phyloP scores from a whole-genome alignment of 2,797 vertebrate genomes.

The Paratrypauchen microcephalus region DNA sequence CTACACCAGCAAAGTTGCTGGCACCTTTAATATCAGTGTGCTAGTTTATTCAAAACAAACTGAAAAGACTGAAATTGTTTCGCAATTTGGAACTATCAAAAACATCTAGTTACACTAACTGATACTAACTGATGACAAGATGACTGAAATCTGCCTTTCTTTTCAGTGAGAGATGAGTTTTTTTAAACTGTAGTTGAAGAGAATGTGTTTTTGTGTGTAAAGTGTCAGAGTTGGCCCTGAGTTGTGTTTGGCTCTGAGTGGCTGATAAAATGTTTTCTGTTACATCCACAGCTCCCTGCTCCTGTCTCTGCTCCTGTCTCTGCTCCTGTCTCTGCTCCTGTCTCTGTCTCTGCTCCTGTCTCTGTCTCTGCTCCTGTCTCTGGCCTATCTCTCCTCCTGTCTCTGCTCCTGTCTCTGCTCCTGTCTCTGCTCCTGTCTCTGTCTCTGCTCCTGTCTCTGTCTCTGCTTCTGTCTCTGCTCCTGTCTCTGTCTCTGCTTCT shows the following conservation, averaged over 20 bases:
- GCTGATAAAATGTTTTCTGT: constrained; percentile 38
- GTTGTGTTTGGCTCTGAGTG: constrained; percentile 34
- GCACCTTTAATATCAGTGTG: no score
- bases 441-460: no score
- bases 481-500: no score
- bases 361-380: no score
- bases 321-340: no score
- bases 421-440: no score
- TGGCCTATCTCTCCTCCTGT: no score
- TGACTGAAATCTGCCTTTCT: not conserved
- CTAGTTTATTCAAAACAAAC: not conserved
- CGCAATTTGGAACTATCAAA: not conserved
- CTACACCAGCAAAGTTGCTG: no score
- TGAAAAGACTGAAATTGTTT: not conserved
- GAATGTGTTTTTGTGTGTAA: constrained; percentile 46
- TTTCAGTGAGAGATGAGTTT: constrained; percentile 34
- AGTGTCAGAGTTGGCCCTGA: constrained; percentile 16
- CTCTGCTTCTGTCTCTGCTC: no score
- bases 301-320: not conserved
- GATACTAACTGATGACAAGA: not conserved
- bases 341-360: no score
- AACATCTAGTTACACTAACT: not conserved
- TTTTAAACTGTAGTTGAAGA: constrained; percentile 41
- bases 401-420: no score
- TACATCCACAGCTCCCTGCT: constrained; percentile 36